Base-by-base conservation (phyloP, 2,113 vertebrate genomes). In the rat (Rattus norvegicus) region DNA sequence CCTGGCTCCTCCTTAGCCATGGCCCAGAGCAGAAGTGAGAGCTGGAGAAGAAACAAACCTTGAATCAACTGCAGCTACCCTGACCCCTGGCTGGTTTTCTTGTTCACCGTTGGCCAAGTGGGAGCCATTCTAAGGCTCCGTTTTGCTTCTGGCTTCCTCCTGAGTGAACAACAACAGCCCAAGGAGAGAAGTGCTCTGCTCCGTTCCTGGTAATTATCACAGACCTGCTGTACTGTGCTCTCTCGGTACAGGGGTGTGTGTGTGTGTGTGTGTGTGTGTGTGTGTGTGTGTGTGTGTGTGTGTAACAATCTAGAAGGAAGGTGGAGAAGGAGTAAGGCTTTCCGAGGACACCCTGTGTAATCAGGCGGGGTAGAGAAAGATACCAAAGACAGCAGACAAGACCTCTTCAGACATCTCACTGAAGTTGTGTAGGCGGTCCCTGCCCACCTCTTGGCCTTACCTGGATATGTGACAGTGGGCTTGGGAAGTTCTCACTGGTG, bases 291-390 rank as follows among this genome's bases (percentile, higher is more conserved):
- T 3, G 2, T 56, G 24, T 36, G 20, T 3, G 39, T 39, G 33
- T 16, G 33, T n/a, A 67, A 75, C 52, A 7, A 20, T 33, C 20
- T 59, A 63, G 67, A 28, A 88, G n/a, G 36, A 77, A 30, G 47
- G 65, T 19, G 19, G 16, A 67, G 22, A 93, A 88, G 0, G 67
- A 17, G 7, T 20, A 10, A 75, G 24, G 69, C 36, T 39, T 28
- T 88, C 30, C 0, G 0, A 7, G 22, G 30, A 67, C 7, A 52
- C 63, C 63, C 49, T 13, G 0, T 10, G 3, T 14, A 26, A 43
- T 39, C 0, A 24, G 22, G 19, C 2, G 5, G 47, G 17, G 33
- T 63, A 80, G 93, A 88, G 69, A 67, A 1, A 3, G 22, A 67
- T 14, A 7, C 4, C 43, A 9, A 81, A 91, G 39, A 17, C 26